phyloP scores from a whole-genome alignment of 2,888 invertebrate species.

The Bombyx huttoni region DNA sequence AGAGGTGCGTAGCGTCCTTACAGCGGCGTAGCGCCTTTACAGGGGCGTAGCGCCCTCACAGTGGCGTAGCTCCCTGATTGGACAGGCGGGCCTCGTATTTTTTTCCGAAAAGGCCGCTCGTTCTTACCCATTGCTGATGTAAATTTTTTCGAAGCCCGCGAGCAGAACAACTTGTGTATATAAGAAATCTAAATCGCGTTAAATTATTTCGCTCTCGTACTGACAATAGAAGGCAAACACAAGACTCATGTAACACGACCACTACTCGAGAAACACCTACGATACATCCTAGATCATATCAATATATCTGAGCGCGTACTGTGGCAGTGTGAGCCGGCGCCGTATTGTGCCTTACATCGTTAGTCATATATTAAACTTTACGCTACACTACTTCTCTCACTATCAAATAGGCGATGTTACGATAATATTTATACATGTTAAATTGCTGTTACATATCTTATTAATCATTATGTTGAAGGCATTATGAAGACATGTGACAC shows the following conservation, averaged over 20 bases:
- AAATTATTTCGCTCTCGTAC: neutral
- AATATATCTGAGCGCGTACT: constrained; percentile 55
- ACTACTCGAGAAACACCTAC: constrained; percentile 71
- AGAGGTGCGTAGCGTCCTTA: neutral
- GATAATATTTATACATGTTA: constrained; percentile 52
- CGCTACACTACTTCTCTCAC: constrained; percentile 65
- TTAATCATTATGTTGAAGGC: neutral
- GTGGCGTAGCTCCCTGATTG: constrained; percentile 13
- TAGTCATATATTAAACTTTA: constrained; percentile 45
- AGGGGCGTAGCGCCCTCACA: constrained; percentile 20
- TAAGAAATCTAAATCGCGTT: constrained; percentile 4
- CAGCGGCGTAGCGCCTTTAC: constrained; percentile 10
- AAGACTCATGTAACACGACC: constrained; percentile 64
- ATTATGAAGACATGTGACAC: neutral
- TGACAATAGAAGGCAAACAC: constrained; percentile 59
- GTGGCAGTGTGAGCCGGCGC: constrained; percentile 43
- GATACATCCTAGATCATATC: constrained; percentile 71
- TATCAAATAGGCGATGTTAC: constrained; percentile 61
- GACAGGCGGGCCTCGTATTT: neutral
- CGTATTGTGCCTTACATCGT: constrained; percentile 29
- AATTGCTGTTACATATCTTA: constrained; percentile 4
- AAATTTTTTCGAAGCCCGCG: constrained; percentile 1
- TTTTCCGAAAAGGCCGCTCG: neutral
- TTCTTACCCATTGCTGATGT: constrained; percentile 29
- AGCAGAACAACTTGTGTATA: constrained; percentile 10